These are phyloP conservation scores for Uria aalge DNA, from an alignment of 2,113 vertebrate species.

Conservation along the genomic window DNA sequence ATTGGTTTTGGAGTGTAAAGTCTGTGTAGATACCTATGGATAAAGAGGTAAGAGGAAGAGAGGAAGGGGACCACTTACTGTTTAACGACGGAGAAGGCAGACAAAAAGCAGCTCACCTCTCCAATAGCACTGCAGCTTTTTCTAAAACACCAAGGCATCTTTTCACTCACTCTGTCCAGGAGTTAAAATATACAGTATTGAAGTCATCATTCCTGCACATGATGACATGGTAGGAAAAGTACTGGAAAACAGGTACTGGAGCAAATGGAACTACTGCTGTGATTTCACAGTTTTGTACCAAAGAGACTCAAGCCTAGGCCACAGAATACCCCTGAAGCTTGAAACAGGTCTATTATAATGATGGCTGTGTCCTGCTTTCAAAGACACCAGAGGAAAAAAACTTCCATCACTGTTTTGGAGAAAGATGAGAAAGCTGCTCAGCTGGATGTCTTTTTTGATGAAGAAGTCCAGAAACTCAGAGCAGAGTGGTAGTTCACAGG, in stretches of 20 bases:
- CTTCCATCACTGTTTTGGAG: neutral
- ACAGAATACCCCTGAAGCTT: neutral
- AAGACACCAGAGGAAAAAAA: conserved; percentile 13
- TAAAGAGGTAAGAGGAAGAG: neutral
- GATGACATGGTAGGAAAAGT: neutral
- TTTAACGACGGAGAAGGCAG: neutral
- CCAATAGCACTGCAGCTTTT: neutral
- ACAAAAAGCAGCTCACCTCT: neutral
- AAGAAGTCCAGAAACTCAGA: neutral
- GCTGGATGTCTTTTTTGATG: conserved; percentile 24
- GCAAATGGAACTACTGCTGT: neutral
- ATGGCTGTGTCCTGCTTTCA: conserved; percentile 12
- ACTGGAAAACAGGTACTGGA: neutral
- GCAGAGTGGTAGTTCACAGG: neutral
- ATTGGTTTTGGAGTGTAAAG: neutral
- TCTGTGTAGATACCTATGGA: neutral
- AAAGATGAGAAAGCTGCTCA: neutral
- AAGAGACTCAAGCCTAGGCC: neutral
- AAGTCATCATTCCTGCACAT: neutral
- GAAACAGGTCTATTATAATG: neutral
- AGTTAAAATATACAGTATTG: neutral
- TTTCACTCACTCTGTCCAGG: neutral
- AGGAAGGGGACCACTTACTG: neutral
- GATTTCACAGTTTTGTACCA: neutral
- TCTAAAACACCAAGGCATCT: neutral